Percentiles rank a stretch among this genome's conserved stretches.
Conservation (phyloP, 2,888 invertebrate species). For the Leptarthrus brevirostris region DNA sequence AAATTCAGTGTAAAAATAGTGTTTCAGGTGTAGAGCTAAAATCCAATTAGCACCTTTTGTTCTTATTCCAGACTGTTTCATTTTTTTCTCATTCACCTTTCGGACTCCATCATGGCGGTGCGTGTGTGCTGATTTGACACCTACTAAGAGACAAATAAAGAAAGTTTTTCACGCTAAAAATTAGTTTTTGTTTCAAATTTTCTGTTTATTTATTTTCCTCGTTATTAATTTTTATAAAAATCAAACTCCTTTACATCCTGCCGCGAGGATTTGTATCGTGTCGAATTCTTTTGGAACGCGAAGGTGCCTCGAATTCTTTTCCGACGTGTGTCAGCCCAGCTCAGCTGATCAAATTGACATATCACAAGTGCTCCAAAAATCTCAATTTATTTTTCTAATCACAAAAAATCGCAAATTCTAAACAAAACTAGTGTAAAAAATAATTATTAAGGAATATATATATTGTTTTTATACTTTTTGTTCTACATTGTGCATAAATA, state of each 20-base stretch:
- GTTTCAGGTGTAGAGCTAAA: too few relatives aligned
- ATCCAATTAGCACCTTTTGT: too few relatives aligned
- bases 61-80: too few relatives aligned
- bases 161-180: slow-evolving; percentile 13
- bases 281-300: background rate
- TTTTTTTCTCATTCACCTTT: slow-evolving; percentile 25
- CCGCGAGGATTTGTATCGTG: slow-evolving; percentile 53
- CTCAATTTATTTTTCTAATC: slow-evolving; percentile 17
- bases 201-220: background rate
- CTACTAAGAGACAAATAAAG: slow-evolving; percentile 25
- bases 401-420: background rate
- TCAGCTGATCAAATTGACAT: slow-evolving; percentile 38
- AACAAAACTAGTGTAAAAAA: background rate
- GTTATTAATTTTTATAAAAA: background rate
- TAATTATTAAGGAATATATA: too few relatives aligned
- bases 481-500: background rate
- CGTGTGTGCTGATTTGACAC: slow-evolving; percentile 47
- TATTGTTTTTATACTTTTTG: background rate
- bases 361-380: slow-evolving; percentile 5
- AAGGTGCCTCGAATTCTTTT: slow-evolving; percentile 26
- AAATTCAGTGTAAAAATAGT: too few relatives aligned
- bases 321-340: slow-evolving; percentile 26
- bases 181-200: slow-evolving; percentile 20
- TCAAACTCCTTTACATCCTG: slow-evolving; percentile 39
- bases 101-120: slow-evolving; percentile 52